Base-by-base conservation (phyloP, 2,797 vertebrate species). In the Manis crassicaudata region DNA sequence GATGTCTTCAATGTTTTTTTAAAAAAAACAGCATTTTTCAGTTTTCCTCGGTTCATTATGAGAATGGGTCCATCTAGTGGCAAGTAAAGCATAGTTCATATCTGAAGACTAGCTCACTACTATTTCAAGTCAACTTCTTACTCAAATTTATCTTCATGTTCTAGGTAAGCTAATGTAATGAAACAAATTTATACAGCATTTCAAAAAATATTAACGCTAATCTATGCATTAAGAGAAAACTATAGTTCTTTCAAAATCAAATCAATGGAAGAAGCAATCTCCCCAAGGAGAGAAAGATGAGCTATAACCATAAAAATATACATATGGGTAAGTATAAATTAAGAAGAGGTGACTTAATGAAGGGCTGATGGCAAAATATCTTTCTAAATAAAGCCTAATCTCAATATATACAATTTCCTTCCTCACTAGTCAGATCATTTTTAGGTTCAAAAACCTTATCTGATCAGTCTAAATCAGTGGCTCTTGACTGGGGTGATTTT, bases 31-130 rank as follows among this genome's bases (percentile, higher is more conserved):
- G 46, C 10, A 32, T 23, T 77, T 1, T n/a, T 32, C 9, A n/a
- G 21, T 35, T 79, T 91, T 90, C 52, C 54, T 94, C 60, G 14
- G 67, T 80, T 95, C 68, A 85, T 90, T 90, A 84, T 90, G 87
- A 72, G 80, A 97, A 97, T 81, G 96, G 97, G 95, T 95, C 98
- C 98, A 98, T 90, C 98, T 98, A 98, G 97, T 95, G 98, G 97
- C 37, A 88, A 18, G 32, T 20, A 96, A 92, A 77, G 9, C 29
- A 90, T 1, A 67, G 32, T 65, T 88, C 65, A 54, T 65, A 95
- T 92, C 43, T 52, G 68, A 96, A 83, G 56, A 92, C 58, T 62
- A 83, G 54, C 13, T 88, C 40, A 75, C 58, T 75, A 75, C 35
- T 67, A 88, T 60, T 93, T 96, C n/a, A 91, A 85, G 54, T 82